Base-by-base conservation (phyloP, 1,140 invertebrate species). In the Brachionus asplanchnoidis region DNA sequence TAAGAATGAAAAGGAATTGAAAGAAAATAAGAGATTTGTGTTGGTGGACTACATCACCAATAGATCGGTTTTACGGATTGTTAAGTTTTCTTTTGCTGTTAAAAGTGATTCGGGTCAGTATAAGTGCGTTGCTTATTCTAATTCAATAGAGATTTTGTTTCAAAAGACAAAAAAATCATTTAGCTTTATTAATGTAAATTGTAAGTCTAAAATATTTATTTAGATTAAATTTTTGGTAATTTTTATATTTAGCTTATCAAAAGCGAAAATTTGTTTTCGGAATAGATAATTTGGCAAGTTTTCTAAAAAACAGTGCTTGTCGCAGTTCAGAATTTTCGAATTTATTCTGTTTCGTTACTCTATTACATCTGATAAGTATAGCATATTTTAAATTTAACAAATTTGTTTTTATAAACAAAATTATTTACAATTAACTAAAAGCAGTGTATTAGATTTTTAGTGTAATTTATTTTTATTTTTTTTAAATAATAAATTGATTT, bases 291-390 rank as follows among this genome's bases (percentile, higher is more conserved):
- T 60, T 60, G 53, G 20, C 20, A 23, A 20, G 53, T 11, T 60
- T 20, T 26, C 20, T 60, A 7, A 60, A 60, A 17, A 60, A 42
- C n/a, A 73, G 32, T 73, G 32, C 12, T 17, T 17, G 68, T 73
- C 3, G 36, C 9, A 73, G 36, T 11, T 40, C 42, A 9, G 9
- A 40, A 20, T 73, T 12, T 40, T 20, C 32, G 9, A 20, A 17
- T 42, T 40, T 40, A 42, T 73, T 42, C 1, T 73, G 23, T 42
- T 17, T 40, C 32, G 11, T 40, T 42, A 73, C 9, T 40, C 5
- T 17, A 44, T n/a, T 73, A 73, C 68, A 73, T 73, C 68, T 73
- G 68, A 73, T 73, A 73, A 73, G 42, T 20, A 17, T 42, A 20
- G 14, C n/a, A 8, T 12, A 23, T 73, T 42, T 17, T 40, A 40